Evolutionary conservation across 1,140 invertebrate species (phyloP), one percentile per base, ranked within the genome.

Genomic region (Bombus vancouverensis): DNA sequence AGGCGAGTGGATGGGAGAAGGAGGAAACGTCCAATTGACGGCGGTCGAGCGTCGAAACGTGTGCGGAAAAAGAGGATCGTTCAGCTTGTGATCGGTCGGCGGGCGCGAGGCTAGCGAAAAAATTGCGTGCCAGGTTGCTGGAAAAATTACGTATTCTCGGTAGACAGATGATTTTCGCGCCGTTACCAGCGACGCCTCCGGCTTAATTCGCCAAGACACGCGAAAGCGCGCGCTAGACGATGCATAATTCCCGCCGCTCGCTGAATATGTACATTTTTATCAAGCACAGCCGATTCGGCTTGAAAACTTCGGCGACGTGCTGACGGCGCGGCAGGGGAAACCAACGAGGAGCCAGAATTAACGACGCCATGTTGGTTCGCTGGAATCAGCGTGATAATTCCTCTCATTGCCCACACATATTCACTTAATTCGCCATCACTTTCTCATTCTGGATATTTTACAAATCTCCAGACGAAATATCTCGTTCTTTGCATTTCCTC

Each of bases 161-260:
- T 89, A 90, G 88, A 90, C 85, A 85, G 81, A 90, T 84, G 85
- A 90, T 90, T 90, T 90, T 89, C 89, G 81, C 88, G 88, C 79
- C 88, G 89, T 90, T 88, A 85, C 86, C 57, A 90, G 82, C 72
- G 76, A 83, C 81, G 87, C 86, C 77, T 88, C 76, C 62, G 39
- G 42, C 72, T 87, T 87, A 87, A 87, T 87, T 85, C 72, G 77
- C 53, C 78, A 86, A 86, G 79, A 77, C 84, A 82, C 89, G 87
- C 87, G 78, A 87, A 86, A 82, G 74, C 81, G 87, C 89, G 84
- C 87, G 84, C 59, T 81, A 66, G 71, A 65, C 81, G 65, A 44
- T 78, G 86, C 81, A 81, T 89, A 89, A 89, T 89, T 85, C 83
- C 75, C 81, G 81, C 77, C 47, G 71, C 37, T 87, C 87, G 79